phyloP scores from a whole-genome alignment of 2,888 invertebrate species.

The Drosophila parthenogenetica region DNA sequence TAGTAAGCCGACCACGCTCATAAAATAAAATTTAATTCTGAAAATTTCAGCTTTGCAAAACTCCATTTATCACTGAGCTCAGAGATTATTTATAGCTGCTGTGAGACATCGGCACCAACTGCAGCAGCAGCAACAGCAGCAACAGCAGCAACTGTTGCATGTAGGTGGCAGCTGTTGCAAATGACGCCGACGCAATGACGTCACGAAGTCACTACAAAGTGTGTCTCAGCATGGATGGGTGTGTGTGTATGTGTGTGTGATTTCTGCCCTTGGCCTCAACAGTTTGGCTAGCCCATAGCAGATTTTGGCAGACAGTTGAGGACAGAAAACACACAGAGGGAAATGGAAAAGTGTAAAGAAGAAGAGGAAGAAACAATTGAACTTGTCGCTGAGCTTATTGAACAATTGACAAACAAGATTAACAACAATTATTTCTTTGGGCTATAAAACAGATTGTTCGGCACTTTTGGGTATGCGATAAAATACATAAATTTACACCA shows the following conservation, averaged over 20 bases:
- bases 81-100: not conserved
- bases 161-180: slow-evolving; percentile 13
- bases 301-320: slow-evolving; percentile 25
- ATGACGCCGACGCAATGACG: slow-evolving; percentile 37
- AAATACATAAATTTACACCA: slow-evolving; percentile 27
- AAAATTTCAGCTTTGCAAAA: not conserved
- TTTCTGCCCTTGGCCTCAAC: slow-evolving; percentile 44
- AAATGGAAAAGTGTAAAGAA: not conserved
- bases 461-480: slow-evolving; percentile 23
- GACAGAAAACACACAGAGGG: not conserved
- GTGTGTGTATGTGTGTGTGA: slow-evolving; percentile 6
- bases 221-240: not conserved
- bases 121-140: slow-evolving; percentile 1
- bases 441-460: slow-evolving; percentile 25
- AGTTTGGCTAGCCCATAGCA: slow-evolving; percentile 17
- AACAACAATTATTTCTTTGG: slow-evolving; percentile 14
- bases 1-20: too few relatives aligned
- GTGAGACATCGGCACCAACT: not conserved
- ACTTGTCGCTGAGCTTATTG: slow-evolving; percentile 60
- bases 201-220: slow-evolving; percentile 19
- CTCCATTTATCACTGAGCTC: not conserved
- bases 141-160: slow-evolving; percentile 32
- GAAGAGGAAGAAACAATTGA: slow-evolving; percentile 34
- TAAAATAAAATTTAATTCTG: not conserved
- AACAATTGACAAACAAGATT: slow-evolving; percentile 14